Conservation (phyloP, 2,113 vertebrate species). For the Tauraco erythrolophus region DNA sequence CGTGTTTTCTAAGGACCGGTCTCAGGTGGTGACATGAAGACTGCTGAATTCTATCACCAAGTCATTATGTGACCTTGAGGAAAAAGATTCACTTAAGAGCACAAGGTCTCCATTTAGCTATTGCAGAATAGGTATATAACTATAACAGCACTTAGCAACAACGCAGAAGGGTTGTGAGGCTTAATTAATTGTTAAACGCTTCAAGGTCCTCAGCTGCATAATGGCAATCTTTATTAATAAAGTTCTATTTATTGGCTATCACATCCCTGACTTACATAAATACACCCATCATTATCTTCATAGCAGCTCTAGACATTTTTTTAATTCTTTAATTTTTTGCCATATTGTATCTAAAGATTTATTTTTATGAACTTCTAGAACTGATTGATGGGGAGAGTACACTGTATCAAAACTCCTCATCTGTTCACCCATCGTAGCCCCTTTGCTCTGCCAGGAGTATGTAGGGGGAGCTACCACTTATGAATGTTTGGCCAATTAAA, state of each 20-base stretch:
- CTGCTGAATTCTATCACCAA: background rate
- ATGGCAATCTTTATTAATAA: slow-evolving; percentile 4
- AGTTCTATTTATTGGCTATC: background rate
- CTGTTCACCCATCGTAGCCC: fast-evolving
- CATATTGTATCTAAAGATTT: background rate
- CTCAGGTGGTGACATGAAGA: slow-evolving; percentile 45
- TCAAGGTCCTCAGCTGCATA: slow-evolving; percentile 43
- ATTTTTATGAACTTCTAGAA: background rate
- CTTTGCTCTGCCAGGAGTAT: background rate
- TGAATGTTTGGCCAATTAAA: background rate
- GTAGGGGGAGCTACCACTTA: background rate
- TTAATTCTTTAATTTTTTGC: background rate
- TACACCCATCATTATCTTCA: background rate
- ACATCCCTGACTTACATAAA: background rate
- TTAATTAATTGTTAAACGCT: slow-evolving; percentile 6
- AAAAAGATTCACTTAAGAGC: slow-evolving; percentile 9
- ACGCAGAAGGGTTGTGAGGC: background rate
- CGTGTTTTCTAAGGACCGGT: background rate
- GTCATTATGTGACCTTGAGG: slow-evolving; percentile 22
- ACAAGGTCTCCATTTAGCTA: slow-evolving; percentile 11
- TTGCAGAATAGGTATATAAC: background rate
- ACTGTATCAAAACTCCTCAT: background rate
- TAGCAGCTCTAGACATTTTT: background rate
- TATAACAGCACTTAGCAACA: background rate
- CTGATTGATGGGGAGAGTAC: background rate